phyloP scores from a whole-genome alignment of 2,888 invertebrate genomes.

The Conomelus anceps region DNA sequence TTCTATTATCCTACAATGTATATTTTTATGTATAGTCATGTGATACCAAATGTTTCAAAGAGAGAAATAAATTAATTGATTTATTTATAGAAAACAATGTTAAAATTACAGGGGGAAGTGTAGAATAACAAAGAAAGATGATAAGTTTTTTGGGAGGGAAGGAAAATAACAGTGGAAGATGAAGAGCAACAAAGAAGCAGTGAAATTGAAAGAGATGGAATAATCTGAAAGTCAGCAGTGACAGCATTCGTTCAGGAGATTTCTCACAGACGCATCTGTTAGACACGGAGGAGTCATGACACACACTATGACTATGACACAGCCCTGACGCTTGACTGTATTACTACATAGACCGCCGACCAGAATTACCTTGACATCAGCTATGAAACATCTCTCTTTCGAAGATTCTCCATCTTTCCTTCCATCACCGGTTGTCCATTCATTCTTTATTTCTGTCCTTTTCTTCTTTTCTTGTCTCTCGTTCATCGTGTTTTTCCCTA shows the following conservation, averaged over 20 bases:
- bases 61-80: too few species aligned
- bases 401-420: not conserved
- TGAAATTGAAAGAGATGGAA: not conserved
- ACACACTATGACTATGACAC: not conserved
- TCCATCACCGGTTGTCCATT: not conserved
- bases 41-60: too few species aligned
- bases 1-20: too few species aligned
- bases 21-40: too few species aligned
- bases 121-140: too few species aligned
- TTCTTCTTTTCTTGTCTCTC: not conserved
- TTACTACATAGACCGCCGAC: not conserved
- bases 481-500: not conserved
- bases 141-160: not conserved
- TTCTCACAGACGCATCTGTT: not conserved
- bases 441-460: not conserved
- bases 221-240: not conserved
- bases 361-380: not conserved
- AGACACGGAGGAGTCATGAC: not conserved
- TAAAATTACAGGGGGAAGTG: too few species aligned
- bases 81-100: too few species aligned
- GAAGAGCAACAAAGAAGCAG: not conserved
- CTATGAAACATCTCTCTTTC: not conserved
- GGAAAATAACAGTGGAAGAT: not conserved
- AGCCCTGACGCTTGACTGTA: too few species aligned
- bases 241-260: not conserved